These are phyloP conservation scores for Drosophila cardini DNA, from an alignment of 1,140 invertebrate genomes.

Conservation along the genomic window DNA sequence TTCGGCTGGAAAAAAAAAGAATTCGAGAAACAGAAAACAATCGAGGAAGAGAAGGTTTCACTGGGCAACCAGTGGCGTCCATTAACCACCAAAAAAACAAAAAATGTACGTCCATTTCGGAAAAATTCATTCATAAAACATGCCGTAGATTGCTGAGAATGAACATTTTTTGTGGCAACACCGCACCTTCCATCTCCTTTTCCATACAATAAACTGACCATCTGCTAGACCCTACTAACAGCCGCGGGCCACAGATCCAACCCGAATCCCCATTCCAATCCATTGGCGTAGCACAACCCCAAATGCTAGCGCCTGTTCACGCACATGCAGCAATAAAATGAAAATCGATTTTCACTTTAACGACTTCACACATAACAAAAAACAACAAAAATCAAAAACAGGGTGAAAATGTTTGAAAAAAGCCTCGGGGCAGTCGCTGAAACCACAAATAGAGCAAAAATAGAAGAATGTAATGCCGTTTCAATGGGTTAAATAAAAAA, in stretches of 20 bases:
- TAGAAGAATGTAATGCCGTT: conserved; percentile 52
- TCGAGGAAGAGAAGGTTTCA: conserved; percentile 10
- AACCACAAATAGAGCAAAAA: conserved; percentile 68
- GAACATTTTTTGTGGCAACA: conserved; percentile 50
- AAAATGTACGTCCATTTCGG: conserved; percentile 74
- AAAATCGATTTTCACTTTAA: conserved; percentile 82
- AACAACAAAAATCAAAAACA: conserved; percentile 31
- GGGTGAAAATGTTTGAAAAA: conserved; percentile 54
- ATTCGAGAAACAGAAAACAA: conserved; percentile 21
- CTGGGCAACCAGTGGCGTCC: conserved; percentile 44
- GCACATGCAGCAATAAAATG: conserved; percentile 74
- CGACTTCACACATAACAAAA: conserved; percentile 74
- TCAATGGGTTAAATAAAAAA: conserved; percentile 24
- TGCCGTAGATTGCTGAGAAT: conserved; percentile 72
- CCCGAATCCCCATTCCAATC: not conserved
- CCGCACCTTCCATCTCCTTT: not conserved
- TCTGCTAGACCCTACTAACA: conserved; percentile 22
- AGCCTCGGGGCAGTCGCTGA: conserved; percentile 54
- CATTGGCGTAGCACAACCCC: not conserved
- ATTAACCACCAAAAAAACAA: conserved; percentile 56
- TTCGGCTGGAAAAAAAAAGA: conserved; percentile 11
- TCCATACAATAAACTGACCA: conserved; percentile 17
- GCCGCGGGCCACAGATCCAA: conserved; percentile 20
- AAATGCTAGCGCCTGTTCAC: conserved; percentile 29
- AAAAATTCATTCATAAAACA: conserved; percentile 83